Conservation (phyloP, 2,797 vertebrate species). For the Sebastes kiyomatsui region DNA sequence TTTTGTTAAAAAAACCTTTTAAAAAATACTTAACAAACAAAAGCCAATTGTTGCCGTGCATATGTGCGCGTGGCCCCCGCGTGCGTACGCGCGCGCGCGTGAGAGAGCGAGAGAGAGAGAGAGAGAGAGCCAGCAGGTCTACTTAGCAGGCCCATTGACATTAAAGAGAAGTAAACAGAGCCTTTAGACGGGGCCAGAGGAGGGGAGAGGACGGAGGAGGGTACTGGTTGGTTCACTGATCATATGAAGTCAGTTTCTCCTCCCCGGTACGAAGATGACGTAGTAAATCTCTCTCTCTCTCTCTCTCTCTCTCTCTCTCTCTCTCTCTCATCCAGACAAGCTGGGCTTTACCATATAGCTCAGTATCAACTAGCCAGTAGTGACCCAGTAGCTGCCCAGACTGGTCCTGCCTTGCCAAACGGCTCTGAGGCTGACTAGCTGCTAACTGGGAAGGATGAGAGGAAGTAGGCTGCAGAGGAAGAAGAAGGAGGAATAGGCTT, state of each 20-base stretch:
- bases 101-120: background rate
- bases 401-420: conserved; percentile 32
- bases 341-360: conserved; percentile 19
- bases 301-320: conserved; percentile 21
- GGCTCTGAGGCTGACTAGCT: conserved; percentile 6
- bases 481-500: background rate
- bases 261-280: conserved; percentile 49
- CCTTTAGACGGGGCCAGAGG: conserved; percentile 1
- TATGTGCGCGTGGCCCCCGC: background rate
- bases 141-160: conserved; percentile 60
- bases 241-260: conserved; percentile 31
- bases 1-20: background rate
- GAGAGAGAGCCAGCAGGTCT: conserved; percentile 37
- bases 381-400: conserved; percentile 12
- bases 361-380: conserved; percentile 19
- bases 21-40: background rate
- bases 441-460: background rate
- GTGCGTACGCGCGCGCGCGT: background rate
- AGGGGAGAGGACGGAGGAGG: conserved; percentile 13
- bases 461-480: background rate
- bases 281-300: conserved; percentile 30
- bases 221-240: conserved; percentile 28
- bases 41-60: conserved; percentile 9
- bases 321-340: conserved; percentile 18
- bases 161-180: conserved; percentile 66